Evolutionary conservation across 2,113 vertebrate species (phyloP).

Genomic region (Brienomyrus longianalis): DNA sequence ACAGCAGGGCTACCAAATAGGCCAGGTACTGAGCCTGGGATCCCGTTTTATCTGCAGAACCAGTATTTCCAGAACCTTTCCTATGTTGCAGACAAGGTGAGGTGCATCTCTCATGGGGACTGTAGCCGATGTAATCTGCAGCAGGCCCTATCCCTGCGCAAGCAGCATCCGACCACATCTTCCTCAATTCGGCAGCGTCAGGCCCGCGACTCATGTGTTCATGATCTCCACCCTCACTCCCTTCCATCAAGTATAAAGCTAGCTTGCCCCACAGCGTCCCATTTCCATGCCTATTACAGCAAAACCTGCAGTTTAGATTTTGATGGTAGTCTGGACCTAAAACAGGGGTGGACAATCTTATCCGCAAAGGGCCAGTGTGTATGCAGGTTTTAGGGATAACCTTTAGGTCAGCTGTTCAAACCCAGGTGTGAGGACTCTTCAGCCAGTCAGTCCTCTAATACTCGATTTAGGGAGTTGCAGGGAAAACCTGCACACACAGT

Average conservation of each 20-base stretch:
- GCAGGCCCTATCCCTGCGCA: neutral
- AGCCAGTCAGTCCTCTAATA: no score
- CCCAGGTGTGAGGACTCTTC: no score
- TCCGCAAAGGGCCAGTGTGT: no score
- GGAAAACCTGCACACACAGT: no score
- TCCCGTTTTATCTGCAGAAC: neutral
- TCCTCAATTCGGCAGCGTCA: neutral
- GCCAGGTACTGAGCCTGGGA: neutral
- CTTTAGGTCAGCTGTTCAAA: no score
- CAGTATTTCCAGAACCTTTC: neutral
- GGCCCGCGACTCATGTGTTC: neutral
- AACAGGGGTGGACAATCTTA: no score
- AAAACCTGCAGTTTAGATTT: neutral
- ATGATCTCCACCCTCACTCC: neutral
- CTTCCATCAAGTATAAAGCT: neutral
- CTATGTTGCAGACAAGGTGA: neutral
- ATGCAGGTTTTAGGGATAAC: no score
- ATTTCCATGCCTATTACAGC: neutral
- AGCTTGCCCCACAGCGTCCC: no score
- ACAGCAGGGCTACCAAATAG: neutral
- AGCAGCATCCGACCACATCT: neutral
- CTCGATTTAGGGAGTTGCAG: no score
- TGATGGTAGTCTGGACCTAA: neutral
- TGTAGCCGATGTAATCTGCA: neutral
- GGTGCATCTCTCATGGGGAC: neutral